Percentiles rank a stretch among this genome's conserved stretches.
Evolutionary conservation across 2,888 invertebrate species (phyloP).

Genomic region (Ditula angustiorana): DNA sequence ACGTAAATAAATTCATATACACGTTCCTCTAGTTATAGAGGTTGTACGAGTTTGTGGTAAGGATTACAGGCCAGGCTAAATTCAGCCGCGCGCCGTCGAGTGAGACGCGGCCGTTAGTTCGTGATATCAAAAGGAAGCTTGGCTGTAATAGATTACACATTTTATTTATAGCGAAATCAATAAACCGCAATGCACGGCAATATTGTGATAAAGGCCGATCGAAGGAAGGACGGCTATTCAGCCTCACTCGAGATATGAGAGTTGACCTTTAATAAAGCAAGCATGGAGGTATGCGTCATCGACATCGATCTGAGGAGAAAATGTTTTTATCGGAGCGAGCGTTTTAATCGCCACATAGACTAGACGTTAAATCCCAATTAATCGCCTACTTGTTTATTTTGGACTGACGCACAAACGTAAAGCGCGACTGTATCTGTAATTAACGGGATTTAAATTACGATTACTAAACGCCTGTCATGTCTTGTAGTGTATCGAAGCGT

Average conservation of each 20-base stretch:
- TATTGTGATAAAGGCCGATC: background rate
- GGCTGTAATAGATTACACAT: slow-evolving; percentile 10
- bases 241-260: background rate
- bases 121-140: slow-evolving; percentile 22
- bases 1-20: slow-evolving; percentile 66
- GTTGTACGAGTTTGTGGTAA: slow-evolving; percentile 37
- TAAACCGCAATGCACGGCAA: slow-evolving; percentile 44
- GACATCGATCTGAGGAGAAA: slow-evolving; percentile 56
- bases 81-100: slow-evolving; percentile 27
- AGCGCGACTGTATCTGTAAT: background rate
- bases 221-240: slow-evolving; percentile 1
- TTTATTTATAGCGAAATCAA: slow-evolving; percentile 52
- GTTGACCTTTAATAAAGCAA: slow-evolving; percentile 44
- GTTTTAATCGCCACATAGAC: slow-evolving; percentile 47
- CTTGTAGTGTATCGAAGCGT: slow-evolving; percentile 5
- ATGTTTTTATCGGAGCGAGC: slow-evolving; percentile 52
- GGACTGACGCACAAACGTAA: background rate
- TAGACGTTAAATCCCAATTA: slow-evolving; percentile 15
- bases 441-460: background rate
- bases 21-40: slow-evolving; percentile 66
- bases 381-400: slow-evolving; percentile 2
- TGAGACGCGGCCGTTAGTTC: slow-evolving; percentile 22
- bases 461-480: slow-evolving; percentile 9
- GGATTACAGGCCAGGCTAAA: slow-evolving; percentile 40
- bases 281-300: slow-evolving; percentile 59